Base-by-base conservation (phyloP, 1,140 invertebrate species). In the Pseudomyrmex pallidus region DNA sequence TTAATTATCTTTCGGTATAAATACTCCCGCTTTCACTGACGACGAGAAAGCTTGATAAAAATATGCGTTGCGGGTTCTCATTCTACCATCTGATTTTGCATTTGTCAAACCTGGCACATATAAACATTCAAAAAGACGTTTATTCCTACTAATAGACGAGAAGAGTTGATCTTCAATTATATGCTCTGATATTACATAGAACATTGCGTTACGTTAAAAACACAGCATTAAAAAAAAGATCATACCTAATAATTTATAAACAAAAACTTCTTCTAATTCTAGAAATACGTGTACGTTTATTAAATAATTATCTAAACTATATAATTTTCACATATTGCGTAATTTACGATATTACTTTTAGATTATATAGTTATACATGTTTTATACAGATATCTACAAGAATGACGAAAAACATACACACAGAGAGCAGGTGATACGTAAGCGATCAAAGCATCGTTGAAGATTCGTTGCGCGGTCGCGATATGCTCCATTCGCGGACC, bases 41-140 rank as follows among this genome's bases (percentile, higher is more conserved):
- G 78, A 35, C 52, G 70, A 82, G 70, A 82, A 74, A 73, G 70
- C 50, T 20, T 78, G 73, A 67, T 46, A 56, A 83, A 83, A 83
- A 83, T 74, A 76, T 77, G 4, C 54, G 25, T 17, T 15, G 52
- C 76, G 48, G 57, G 48, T 82, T 82, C 56, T 82, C 57, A 74
- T 74, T 63, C 68, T 46, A 17, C 48, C 25, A 64, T 4, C n/a
- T 12, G 52, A 61, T 61, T n/a, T 17, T 10, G 8, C 25, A 57
- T 57, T 10, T 13, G 20, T 56, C 61, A 57, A 48, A 7, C 35
- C 5, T 12, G 52, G 0, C n/a, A 20, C 20, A 35, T 15, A 15
- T 17, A 15, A 46, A 57, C 20, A 59, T 17, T 12, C 17, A 17
- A n/a, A 13, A n/a, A 61, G 22, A 59, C n/a, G 35, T 48, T n/a